Evolutionary conservation across 2,113 vertebrate species (phyloP).

Genomic region (Ceratotherium simum): DNA sequence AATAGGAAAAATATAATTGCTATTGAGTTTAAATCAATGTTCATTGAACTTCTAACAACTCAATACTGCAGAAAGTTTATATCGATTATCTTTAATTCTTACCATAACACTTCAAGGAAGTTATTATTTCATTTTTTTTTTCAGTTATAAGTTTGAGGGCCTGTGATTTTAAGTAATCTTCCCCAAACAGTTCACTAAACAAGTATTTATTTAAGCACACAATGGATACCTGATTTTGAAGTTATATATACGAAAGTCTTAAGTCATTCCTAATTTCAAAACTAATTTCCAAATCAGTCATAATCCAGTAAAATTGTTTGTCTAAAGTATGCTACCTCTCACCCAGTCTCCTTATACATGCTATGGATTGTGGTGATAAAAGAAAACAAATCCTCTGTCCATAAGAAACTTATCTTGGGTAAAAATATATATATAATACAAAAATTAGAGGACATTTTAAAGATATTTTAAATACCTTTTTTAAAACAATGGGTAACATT

Average conservation of each 20-base stretch:
- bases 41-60: background rate
- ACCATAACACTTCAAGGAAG: background rate
- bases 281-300: background rate
- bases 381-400: background rate
- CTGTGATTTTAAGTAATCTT: background rate
- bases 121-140: slow-evolving; percentile 26
- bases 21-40: background rate
- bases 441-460: background rate
- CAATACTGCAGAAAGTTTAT: background rate
- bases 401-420: background rate
- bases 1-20: background rate
- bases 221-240: background rate
- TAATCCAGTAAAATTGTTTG: background rate
- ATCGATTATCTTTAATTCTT: slow-evolving; percentile 39
- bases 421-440: background rate
- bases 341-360: background rate
- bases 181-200: background rate
- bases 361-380: background rate
- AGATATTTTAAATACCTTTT: background rate
- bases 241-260: background rate
- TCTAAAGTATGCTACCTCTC: background rate
- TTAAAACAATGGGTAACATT: background rate
- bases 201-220: background rate
- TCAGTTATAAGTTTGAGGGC: background rate
- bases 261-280: background rate